A percentile compares a stretch with the other conserved stretches of the same genome.
Conservation (phyloP, 53 echinoderm and acorn worm genomes). For the Apostichopus leukothele region DNA sequence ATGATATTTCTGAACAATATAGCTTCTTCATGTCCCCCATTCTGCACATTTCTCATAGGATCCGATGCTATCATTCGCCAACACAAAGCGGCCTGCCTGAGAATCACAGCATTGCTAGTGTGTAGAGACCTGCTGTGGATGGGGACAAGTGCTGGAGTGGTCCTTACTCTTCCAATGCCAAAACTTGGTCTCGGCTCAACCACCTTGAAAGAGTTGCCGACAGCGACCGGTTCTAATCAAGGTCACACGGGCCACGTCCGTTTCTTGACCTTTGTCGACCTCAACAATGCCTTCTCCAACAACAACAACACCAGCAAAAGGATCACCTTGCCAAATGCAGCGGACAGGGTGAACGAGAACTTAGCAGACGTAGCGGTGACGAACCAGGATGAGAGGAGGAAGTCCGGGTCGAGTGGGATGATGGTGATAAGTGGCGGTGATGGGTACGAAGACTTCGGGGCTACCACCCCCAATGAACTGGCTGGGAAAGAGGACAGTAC, state of each 20-base stretch:
- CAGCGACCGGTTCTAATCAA: slow-evolving; percentile 89
- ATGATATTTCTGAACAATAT: too few species aligned
- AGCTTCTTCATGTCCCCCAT: too few species aligned
- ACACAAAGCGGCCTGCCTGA: slow-evolving; percentile 96
- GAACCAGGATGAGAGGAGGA: slow-evolving; percentile 33
- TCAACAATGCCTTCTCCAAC: slow-evolving; percentile 61
- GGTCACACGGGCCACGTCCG: slow-evolving; percentile 98
- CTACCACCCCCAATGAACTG: slow-evolving; percentile 85
- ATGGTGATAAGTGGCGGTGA: slow-evolving; percentile 98
- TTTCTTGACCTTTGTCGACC: slow-evolving; percentile 87
- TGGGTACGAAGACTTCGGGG: slow-evolving; percentile 96
- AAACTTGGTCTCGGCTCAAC: slow-evolving; percentile 79
- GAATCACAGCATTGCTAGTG: slow-evolving; percentile 93
- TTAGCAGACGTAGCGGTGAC: slow-evolving; percentile 17
- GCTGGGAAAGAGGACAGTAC: slow-evolving; percentile 98
- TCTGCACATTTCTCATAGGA: slow-evolving; percentile 49
- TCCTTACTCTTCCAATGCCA: slow-evolving; percentile 91
- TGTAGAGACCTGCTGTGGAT: slow-evolving; percentile 97
- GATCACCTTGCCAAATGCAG: slow-evolving; percentile 56
- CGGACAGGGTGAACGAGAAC: slow-evolving; percentile 37
- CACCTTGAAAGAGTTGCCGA: slow-evolving; percentile 66
- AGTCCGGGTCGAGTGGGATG: slow-evolving; percentile 75
- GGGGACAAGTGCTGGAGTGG: slow-evolving; percentile 97
- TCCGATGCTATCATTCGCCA: slow-evolving; percentile 99
- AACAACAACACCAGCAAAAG: slow-evolving; percentile 56